A percentile compares a stretch with the other conserved stretches of the same genome.
Conservation (phyloP, 2,797 vertebrate genomes). For the Morelia viridis region DNA sequence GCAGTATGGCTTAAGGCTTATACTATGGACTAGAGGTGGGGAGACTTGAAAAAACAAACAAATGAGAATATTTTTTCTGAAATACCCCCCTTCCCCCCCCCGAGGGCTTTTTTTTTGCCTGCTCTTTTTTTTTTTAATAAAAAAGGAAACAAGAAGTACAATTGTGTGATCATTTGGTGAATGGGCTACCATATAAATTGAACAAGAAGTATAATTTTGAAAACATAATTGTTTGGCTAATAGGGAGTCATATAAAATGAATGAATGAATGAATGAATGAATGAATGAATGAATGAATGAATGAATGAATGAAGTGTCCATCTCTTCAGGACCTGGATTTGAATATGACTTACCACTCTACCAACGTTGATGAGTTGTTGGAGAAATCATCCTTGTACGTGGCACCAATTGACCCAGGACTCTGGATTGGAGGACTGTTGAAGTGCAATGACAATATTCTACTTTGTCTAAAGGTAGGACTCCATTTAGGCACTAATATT, state of each 20-base stretch:
- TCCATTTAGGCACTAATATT: neutral
- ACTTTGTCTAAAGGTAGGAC: constrained; percentile 72
- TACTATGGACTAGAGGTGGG: neutral
- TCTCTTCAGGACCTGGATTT: neutral
- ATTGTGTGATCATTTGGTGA: neutral
- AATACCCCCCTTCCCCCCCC: neutral
- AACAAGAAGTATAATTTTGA: neutral
- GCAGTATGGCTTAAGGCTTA: neutral
- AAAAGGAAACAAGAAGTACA: neutral
- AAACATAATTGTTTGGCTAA: neutral
- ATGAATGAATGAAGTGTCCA: neutral
- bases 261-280: neutral
- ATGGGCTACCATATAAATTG: neutral
- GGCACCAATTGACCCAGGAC: constrained; percentile 68
- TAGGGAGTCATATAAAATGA: neutral
- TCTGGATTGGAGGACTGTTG: constrained; percentile 71
- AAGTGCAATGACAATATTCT: constrained; percentile 71
- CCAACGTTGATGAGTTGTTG: neutral
- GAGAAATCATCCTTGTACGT: constrained; percentile 62
- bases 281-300: neutral
- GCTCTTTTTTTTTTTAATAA: neutral
- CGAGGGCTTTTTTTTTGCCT: neutral
- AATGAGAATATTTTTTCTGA: neutral
- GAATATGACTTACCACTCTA: neutral
- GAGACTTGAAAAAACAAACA: neutral